These are phyloP conservation scores for Pseudochromis fuscus DNA, from an alignment of 2,797 vertebrate species.

Conservation along the genomic window DNA sequence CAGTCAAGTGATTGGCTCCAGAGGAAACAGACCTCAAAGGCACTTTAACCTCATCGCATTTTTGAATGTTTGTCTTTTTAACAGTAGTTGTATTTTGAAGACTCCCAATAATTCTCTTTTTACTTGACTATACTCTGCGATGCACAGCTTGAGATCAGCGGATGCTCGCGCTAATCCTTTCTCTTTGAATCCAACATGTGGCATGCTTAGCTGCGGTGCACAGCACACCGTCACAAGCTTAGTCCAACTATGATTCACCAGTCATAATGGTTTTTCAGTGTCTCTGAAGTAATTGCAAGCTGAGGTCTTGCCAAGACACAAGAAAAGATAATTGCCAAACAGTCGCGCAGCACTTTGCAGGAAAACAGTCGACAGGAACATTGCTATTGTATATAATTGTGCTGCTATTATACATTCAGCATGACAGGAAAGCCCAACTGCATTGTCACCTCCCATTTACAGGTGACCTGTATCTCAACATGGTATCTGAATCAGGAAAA, in stretches of 20 bases:
- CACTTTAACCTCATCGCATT: slow-evolving; percentile 5
- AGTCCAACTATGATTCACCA: not conserved
- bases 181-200: not conserved
- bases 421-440: not conserved
- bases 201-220: not conserved
- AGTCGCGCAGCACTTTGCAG: not conserved
- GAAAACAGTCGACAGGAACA: not conserved
- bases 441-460: not conserved
- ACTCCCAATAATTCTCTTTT: not conserved
- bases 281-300: not conserved
- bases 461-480: not conserved
- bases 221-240: not conserved
- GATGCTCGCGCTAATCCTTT: slow-evolving; percentile 6
- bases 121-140: not conserved
- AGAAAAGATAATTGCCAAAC: not conserved
- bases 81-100: not conserved
- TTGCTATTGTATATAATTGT: not conserved
- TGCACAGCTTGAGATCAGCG: slow-evolving; percentile 9
- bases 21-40: slow-evolving; percentile 28
- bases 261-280: not conserved
- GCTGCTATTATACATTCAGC: not conserved
- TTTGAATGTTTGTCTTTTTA: not conserved
- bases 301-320: slow-evolving; percentile 1
- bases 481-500: not conserved
- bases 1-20: slow-evolving; percentile 14